Percentiles rank a stretch among this genome's conserved stretches.
Conservation (phyloP, 2,113 vertebrate species). For the Dolichallabes microphthalmus region DNA sequence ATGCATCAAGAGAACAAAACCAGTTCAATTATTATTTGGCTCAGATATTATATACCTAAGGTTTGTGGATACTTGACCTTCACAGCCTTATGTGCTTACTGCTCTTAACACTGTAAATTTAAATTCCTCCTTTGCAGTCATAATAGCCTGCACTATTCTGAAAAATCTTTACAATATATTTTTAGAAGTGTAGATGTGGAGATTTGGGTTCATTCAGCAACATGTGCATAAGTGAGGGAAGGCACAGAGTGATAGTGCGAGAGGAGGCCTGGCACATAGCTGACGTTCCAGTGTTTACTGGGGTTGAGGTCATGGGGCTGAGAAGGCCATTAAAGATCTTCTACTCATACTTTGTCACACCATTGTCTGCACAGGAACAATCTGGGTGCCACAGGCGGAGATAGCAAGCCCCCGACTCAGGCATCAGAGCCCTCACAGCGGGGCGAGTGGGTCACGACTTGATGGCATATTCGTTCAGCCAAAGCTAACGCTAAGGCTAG, state of each 20-base stretch:
- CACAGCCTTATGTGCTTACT: neutral
- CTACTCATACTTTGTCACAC: neutral
- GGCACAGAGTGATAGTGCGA: neutral
- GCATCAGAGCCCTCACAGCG: no score
- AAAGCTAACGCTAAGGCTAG: no score
- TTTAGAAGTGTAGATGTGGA: neutral
- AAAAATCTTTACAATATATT: neutral
- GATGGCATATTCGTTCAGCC: no score
- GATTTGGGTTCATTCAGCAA: neutral
- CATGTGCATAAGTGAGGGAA: neutral
- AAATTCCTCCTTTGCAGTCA: neutral
- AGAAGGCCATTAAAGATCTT: neutral
- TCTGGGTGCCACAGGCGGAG: no score
- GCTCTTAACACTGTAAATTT: neutral
- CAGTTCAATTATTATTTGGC: neutral
- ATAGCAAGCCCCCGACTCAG: no score
- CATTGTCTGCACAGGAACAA: neutral
- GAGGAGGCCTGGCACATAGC: neutral
- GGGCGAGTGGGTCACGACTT: no score
- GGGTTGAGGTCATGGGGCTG: neutral
- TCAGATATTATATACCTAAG: neutral
- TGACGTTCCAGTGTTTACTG: neutral
- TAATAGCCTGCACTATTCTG: neutral
- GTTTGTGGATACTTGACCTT: neutral
- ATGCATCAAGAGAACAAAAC: neutral